A percentile compares a stretch with the other conserved stretches of the same genome.
Conservation (phyloP, 92 coral and sea anemone genomes). For the Zoanthus sociatus region DNA sequence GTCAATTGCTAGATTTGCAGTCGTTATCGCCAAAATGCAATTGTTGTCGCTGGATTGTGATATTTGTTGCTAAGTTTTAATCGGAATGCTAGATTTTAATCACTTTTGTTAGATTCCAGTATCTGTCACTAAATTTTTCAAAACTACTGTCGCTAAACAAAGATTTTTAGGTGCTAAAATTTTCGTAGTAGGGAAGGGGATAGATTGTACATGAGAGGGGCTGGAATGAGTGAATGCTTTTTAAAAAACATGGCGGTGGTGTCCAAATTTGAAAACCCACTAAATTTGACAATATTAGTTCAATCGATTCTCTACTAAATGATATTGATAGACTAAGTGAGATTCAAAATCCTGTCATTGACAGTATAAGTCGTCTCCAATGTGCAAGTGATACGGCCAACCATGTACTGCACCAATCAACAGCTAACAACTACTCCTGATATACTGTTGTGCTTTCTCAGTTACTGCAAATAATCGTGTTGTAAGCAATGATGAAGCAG, state of each 20-base stretch:
- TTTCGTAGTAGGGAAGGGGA: neutral
- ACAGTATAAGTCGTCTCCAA: too few species aligned
- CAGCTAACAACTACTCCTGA: neutral
- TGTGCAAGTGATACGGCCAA: too few species aligned
- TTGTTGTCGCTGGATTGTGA: neutral
- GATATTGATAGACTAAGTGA: neutral
- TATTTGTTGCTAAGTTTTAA: too few species aligned
- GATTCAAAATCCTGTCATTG: neutral
- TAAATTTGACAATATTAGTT: neutral
- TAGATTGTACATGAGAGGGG: neutral
- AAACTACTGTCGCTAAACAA: too few species aligned
- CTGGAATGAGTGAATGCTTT: neutral
- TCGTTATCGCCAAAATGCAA: neutral
- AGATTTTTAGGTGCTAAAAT: neutral
- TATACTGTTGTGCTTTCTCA: slow-evolving; percentile 1
- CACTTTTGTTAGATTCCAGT: too few species aligned
- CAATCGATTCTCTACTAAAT: neutral
- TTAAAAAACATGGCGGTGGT: neutral
- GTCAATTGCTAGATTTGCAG: too few species aligned
- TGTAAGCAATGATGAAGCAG: slow-evolving; percentile 20
- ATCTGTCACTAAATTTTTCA: too few species aligned
- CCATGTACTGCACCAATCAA: slow-evolving; percentile 3
- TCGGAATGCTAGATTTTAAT: too few species aligned
- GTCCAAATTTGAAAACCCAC: neutral
- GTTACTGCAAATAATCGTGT: slow-evolving; percentile 35